A percentile compares a stretch with the other conserved stretches of the same genome.
Evolutionary conservation across 2,888 invertebrate genomes (phyloP).

Genomic region (Polietes domitor): DNA sequence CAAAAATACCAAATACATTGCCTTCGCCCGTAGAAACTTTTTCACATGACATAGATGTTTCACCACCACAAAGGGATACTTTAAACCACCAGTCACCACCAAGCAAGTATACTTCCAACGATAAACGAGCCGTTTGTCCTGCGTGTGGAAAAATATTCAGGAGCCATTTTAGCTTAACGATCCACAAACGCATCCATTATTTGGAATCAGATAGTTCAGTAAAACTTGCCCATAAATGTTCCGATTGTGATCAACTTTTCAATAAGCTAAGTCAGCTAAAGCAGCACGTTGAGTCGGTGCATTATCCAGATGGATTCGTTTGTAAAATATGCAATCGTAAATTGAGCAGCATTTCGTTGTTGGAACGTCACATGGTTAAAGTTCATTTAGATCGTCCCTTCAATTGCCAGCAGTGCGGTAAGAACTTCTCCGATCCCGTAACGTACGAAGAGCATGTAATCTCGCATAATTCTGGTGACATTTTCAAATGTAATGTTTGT

Average conservation of each 20-base stretch:
- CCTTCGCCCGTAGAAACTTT: constrained; percentile 17
- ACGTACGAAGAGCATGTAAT: constrained; percentile 66
- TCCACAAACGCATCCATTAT: constrained; percentile 69
- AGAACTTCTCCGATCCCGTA: constrained; percentile 63
- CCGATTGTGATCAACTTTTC: constrained; percentile 69
- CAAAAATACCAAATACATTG: constrained; percentile 57
- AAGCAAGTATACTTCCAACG: constrained; percentile 26
- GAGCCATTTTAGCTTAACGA: constrained; percentile 67
- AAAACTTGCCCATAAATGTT: constrained; percentile 69
- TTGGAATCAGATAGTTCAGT: constrained; percentile 68
- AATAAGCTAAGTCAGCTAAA: constrained; percentile 68
- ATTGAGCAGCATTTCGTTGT: constrained; percentile 60
- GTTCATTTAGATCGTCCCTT: constrained; percentile 66
- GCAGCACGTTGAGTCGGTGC: constrained; percentile 66
- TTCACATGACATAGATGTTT: neutral
- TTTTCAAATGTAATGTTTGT: constrained; percentile 67
- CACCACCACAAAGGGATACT: neutral
- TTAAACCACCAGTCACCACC: neutral
- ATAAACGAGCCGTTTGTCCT: constrained; percentile 60
- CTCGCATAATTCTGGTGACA: constrained; percentile 60
- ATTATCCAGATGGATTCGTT: constrained; percentile 69
- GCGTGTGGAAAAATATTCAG: constrained; percentile 69
- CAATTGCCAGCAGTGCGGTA: constrained; percentile 66
- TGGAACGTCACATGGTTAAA: constrained; percentile 69
- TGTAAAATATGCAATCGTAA: constrained; percentile 68